Base-by-base conservation (phyloP, 2,888 invertebrate genomes). In the Polydrusus tereticollis region DNA sequence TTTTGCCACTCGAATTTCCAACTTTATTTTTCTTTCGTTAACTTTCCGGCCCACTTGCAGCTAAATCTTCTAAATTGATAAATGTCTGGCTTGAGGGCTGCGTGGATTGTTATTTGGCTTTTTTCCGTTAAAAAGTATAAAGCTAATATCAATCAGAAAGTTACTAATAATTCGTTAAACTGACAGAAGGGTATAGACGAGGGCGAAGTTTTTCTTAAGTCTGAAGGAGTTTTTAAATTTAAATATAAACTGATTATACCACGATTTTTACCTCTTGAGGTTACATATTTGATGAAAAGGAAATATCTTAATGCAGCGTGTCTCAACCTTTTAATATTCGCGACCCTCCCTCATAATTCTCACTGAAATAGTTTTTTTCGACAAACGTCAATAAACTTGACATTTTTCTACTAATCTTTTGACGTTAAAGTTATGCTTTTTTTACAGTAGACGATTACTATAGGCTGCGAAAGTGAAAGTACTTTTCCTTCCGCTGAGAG, bases 101-200 rank as follows among this genome's bases (percentile, higher is more conserved):
- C 47, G 47, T 47, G 47, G 47, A 14, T 41, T 16, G 41, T 23
- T 47, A 47, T 21, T 47, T 47, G 47, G 47, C n/a, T 47, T 20
- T 41, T 47, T 47, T 47, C 21, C n/a, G 23, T 47, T 47, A 47
- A 47, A 47, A 47, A 47, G 47, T 47, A 23, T 47, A 47, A 47
- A 47, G 47, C 47, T 47, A n/a, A 45, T 45, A 45, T 21, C 45
- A 45, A 45, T 21, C 45, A 41, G 16, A 45, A 45, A 45, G 47
- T 21, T 47, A 47, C 4, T 12, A 47, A 47, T 23, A 47, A 47
- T 41, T 41, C 16, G 16, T 16, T 16, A 16, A 41, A 16, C 16
- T 41, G 41, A 16, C 41, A 41, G 16, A 41, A 4, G 6, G 16
- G 41, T n/a, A 5, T 16, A 16, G 16, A 7, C 1, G 6, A 16